Evolutionary conservation across 2,888 invertebrate genomes (phyloP), one percentile per base, ranked within the genome.

Genomic region (Ophion ellenae): DNA sequence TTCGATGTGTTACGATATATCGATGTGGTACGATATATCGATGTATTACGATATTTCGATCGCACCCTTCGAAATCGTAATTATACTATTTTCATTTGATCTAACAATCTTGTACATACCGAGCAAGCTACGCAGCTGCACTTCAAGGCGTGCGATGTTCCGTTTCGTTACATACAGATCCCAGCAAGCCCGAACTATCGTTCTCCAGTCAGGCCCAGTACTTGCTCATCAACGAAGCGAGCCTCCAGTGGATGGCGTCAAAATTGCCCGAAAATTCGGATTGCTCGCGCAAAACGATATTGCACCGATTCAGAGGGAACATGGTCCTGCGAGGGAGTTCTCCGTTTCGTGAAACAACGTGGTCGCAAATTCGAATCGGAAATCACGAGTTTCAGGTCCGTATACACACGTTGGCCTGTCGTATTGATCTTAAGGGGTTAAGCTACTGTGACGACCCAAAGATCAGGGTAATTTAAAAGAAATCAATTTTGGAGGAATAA

Each of bases 271-370:
- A 92, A 9, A 87, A 91, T 61, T 88, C 89, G 5, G 95, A 96
- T 83, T 95, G 95, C 57, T 90, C 94, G 67, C 91, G 95, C 64
- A 95, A 96, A 53, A 95, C 96, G 88, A 95, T 98, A 57, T 95
- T 97, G 3, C 95, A 96, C 85, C 95, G 99, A 89, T 99, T 99
- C 94, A 95, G 99, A 91, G 97, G 97, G n/a, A 99, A 99, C 94
- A 95, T 99, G 61, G 95, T 99, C 2, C 95, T 99, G 17, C 96
- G 96, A 87, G 97, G 97, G 78, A 94, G 95, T 2, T 91, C 95
- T 40, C 95, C 97, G n/a, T 97, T 98, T 91, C 96, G 96, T 45
- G 99, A 99, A 95, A 96, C 96, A 75, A 93, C 95, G 0, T 98
- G 97, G 96, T 94, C 95, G 24, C 92, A 94, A 82, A 91, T 98